Evolutionary conservation across 2,113 vertebrate species (phyloP).

Genomic region (Thalassarche chlororhynchos): DNA sequence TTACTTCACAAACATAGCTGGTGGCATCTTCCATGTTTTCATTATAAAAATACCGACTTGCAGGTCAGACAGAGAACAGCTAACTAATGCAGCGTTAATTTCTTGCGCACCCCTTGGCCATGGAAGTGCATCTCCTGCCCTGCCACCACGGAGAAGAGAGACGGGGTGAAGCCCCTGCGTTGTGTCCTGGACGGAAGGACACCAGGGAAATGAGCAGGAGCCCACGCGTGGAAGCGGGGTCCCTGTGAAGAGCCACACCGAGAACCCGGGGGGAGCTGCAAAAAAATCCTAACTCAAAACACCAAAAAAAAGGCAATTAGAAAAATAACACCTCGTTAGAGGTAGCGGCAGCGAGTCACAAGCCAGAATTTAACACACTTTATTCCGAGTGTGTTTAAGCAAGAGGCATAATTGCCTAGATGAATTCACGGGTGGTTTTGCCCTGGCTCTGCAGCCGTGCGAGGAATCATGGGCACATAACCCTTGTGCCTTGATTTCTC

Average conservation of each 20-base stretch:
- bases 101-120: neutral
- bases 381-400: neutral
- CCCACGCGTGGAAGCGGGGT: accelerated
- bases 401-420: neutral
- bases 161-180: accelerated
- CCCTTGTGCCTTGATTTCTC: neutral
- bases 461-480: neutral
- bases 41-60: neutral
- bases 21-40: neutral
- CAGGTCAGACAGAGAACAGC: neutral
- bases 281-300: neutral
- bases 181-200: neutral
- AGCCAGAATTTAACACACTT: neutral
- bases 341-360: neutral
- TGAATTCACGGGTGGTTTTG: neutral
- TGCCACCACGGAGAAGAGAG: neutral
- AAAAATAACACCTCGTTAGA: neutral
- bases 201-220: accelerated
- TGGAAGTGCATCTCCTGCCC: neutral
- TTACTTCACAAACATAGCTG: neutral
- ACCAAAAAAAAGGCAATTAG: neutral
- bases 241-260: neutral
- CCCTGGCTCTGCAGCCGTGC: neutral
- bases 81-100: neutral
- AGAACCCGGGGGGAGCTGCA: neutral